A percentile compares a stretch with the other conserved stretches of the same genome.
Evolutionary conservation across 2,797 vertebrate genomes (phyloP).

Genomic region (Yasuhikotakia modesta): DNA sequence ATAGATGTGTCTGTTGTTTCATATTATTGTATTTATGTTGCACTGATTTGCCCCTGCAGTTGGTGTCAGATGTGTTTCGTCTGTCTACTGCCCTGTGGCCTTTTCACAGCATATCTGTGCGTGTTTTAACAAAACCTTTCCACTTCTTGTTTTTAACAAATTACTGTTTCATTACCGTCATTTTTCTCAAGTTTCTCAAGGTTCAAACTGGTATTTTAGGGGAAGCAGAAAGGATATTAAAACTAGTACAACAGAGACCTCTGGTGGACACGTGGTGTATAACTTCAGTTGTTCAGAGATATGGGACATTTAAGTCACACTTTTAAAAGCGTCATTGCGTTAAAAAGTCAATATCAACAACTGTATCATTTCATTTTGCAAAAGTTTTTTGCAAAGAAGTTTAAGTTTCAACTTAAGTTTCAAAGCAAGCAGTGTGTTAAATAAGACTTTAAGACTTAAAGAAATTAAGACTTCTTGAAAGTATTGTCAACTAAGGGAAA

Average conservation of each 20-base stretch:
- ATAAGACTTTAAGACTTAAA: no score
- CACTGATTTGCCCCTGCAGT: conserved; percentile 17
- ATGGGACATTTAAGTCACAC: neutral
- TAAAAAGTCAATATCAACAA: neutral
- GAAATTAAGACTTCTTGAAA: no score
- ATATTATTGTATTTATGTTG: conserved; percentile 15
- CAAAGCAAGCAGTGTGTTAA: no score
- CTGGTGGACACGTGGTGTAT: conserved; percentile 20
- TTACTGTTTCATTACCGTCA: neutral
- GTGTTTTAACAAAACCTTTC: neutral
- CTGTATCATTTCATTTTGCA: neutral
- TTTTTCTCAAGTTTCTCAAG: neutral
- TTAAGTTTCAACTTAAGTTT: no score
- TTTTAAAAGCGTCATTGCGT: neutral
- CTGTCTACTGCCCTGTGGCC: neutral
- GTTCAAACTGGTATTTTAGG: neutral
- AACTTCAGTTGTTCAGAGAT: neutral
- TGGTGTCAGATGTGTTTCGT: conserved; percentile 32
- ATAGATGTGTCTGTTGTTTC: conserved; percentile 2
- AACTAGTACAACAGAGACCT: neutral
- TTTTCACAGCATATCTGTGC: conserved; percentile 27
- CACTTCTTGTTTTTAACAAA: neutral
- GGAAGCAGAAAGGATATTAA: neutral
- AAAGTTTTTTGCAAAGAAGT: no score
- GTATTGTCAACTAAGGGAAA: no score